Conservation (phyloP, 1,140 invertebrate genomes). For the Nephila pilipes region DNA sequence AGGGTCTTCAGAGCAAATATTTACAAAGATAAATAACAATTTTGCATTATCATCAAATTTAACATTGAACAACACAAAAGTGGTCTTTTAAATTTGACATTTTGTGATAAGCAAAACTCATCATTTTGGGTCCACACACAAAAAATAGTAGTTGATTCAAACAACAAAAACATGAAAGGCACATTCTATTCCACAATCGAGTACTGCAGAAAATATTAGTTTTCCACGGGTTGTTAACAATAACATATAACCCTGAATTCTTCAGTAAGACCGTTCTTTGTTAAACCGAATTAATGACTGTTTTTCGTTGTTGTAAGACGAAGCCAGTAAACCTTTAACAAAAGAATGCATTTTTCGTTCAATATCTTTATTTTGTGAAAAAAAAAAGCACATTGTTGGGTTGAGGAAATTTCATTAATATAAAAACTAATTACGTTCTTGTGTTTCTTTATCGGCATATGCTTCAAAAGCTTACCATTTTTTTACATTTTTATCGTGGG, state of each 20-base stretch:
- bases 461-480: neutral
- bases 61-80: too few relatives aligned
- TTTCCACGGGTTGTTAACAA: neutral
- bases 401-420: slow-evolving; percentile 15
- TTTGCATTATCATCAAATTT: too few relatives aligned
- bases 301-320: neutral
- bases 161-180: neutral
- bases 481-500: neutral
- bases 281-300: neutral
- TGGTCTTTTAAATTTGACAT: too few relatives aligned
- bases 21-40: too few relatives aligned
- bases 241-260: slow-evolving; percentile 18
- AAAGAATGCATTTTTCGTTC: slow-evolving; percentile 11
- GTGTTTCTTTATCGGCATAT: slow-evolving; percentile 34
- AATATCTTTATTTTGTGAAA: neutral
- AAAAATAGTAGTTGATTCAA: neutral
- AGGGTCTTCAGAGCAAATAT: too few relatives aligned
- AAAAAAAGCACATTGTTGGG: neutral
- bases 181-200: neutral
- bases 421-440: slow-evolving; percentile 26
- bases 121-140: too few relatives aligned
- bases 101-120: too few relatives aligned
- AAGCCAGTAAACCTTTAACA: neutral
- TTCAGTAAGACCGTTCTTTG: neutral
- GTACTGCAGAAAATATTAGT: slow-evolving; percentile 3